These are phyloP conservation scores for Ornithorhynchus anatinus DNA, from an alignment of 2,113 vertebrate species.

Conservation along the genomic window DNA sequence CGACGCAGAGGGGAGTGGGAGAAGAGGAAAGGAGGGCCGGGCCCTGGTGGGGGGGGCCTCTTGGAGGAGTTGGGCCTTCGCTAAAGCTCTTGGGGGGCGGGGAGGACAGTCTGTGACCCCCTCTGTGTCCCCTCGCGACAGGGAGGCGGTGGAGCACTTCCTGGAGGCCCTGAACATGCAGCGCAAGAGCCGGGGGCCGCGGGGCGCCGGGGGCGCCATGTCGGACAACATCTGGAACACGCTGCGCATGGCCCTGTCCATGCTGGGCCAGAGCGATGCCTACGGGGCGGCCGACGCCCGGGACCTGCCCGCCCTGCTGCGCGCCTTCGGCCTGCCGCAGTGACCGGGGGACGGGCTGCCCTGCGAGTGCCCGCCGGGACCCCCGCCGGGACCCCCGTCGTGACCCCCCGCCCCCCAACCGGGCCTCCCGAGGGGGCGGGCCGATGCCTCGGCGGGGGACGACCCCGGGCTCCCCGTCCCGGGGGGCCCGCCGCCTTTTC, in stretches of 20 bases:
- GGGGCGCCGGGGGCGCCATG: slow-evolving; percentile 78
- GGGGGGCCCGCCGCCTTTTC: background rate
- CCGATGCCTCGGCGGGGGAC: slow-evolving; percentile 38
- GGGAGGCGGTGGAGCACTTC: slow-evolving; percentile 98
- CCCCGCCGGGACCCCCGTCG: slow-evolving; percentile 26
- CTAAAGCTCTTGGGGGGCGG: too few species aligned
- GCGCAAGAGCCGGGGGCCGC: slow-evolving; percentile 76
- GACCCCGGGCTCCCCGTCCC: too few species aligned
- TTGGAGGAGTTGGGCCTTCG: too few species aligned
- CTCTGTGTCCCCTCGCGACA: slow-evolving; percentile 53
- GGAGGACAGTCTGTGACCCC: background rate
- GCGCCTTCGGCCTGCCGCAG: slow-evolving; percentile 87
- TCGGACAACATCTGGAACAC: slow-evolving; percentile 99
- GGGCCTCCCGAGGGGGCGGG: slow-evolving; percentile 39
- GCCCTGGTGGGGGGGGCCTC: too few species aligned
- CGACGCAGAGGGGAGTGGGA: too few species aligned
- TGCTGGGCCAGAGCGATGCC: slow-evolving; percentile 96
- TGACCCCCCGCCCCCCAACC: slow-evolving; percentile 50
- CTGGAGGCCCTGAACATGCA: slow-evolving; percentile 94
- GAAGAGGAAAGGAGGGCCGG: too few species aligned
- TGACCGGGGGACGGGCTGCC: slow-evolving; percentile 70
- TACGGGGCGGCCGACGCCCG: slow-evolving; percentile 87
- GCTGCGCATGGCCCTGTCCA: slow-evolving; percentile 94
- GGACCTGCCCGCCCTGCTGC: slow-evolving; percentile 86
- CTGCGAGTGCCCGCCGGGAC: slow-evolving; percentile 64